Conservation (phyloP, 2,797 vertebrate genomes). For the Falco peregrinus region DNA sequence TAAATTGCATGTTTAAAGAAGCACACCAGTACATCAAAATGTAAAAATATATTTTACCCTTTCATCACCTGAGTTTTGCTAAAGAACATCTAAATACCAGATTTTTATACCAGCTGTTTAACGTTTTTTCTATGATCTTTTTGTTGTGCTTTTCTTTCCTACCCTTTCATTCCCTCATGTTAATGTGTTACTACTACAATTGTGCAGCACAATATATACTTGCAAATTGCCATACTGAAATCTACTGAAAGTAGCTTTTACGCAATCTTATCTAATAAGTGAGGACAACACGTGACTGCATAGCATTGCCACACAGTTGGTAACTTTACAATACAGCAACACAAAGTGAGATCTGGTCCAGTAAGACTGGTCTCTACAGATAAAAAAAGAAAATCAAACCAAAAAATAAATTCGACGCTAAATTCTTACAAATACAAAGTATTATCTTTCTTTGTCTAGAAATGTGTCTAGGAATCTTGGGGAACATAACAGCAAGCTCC, state of each 20-base stretch:
- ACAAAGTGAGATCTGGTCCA: not conserved
- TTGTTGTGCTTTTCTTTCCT: not conserved
- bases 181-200: not conserved
- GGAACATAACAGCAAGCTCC: not conserved
- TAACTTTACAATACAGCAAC: not conserved
- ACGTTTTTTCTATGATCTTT: not conserved
- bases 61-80: not conserved
- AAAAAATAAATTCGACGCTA: not conserved
- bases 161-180: not conserved
- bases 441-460: not conserved
- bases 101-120: not conserved
- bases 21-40: not conserved
- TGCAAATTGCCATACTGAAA: not conserved
- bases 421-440: not conserved
- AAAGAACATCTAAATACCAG: not conserved
- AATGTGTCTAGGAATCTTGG: not conserved
- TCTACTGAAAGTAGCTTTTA: not conserved
- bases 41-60: not conserved
- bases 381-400: not conserved
- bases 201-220: not conserved
- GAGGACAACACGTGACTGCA: not conserved
- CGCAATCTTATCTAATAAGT: not conserved
- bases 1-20: not conserved
- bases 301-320: not conserved
- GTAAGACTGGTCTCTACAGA: not conserved